Conservation (phyloP, 2,888 invertebrate species). For the Strigamia crassipes region DNA sequence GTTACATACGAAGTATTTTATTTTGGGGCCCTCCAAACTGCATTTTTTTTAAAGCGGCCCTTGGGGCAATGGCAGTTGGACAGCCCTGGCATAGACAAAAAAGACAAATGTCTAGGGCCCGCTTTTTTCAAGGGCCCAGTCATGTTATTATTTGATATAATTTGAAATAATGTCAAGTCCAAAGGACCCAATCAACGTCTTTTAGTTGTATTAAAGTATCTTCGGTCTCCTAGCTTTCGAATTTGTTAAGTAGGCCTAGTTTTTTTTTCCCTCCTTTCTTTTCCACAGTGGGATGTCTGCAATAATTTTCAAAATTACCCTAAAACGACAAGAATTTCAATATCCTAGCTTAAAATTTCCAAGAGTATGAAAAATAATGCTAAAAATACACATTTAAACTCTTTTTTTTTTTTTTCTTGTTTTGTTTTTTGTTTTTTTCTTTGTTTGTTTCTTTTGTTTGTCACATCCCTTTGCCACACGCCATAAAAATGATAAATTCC, state of each 20-base stretch:
- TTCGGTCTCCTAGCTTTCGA: not conserved
- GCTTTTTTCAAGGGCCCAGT: too few relatives aligned
- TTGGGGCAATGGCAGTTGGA: too few relatives aligned
- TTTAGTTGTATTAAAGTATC: not conserved
- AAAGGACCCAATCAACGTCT: too few relatives aligned
- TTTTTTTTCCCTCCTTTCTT: not conserved
- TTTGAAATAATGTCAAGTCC: too few relatives aligned
- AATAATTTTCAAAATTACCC: not conserved
- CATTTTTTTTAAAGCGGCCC: too few relatives aligned
- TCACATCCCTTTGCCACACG: not conserved
- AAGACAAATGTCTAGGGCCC: too few relatives aligned
- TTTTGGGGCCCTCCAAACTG: too few relatives aligned
- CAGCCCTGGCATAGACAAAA: too few relatives aligned
- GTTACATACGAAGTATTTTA: too few relatives aligned
- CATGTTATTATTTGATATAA: too few relatives aligned
- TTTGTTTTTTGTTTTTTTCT: not conserved
- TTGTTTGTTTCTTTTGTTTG: not conserved
- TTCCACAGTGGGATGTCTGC: not conserved
- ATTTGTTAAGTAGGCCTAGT: not conserved
- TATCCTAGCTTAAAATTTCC: conserved; percentile 11
- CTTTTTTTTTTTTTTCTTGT: not conserved
- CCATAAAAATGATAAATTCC: not conserved
- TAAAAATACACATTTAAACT: conserved; percentile 21
- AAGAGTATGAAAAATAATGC: conserved; percentile 4
- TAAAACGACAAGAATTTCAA: conserved; percentile 16